A percentile compares a stretch with the other conserved stretches of the same genome.
Evolutionary conservation across 1,140 invertebrate species (phyloP).

Genomic region (Macrotrachela quadricornifera): DNA sequence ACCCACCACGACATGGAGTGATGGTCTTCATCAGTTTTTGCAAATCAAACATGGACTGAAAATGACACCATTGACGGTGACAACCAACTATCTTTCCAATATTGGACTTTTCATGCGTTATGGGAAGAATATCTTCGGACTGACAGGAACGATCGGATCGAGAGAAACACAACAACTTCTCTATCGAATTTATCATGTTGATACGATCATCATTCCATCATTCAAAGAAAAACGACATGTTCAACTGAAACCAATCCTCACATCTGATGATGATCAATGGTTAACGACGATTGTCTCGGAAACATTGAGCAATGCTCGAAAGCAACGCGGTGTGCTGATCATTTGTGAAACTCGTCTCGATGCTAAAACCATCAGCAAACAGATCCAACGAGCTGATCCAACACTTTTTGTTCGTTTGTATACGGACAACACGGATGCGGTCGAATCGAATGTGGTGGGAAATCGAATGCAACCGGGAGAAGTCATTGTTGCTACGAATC

Average conservation of each 20-base stretch:
- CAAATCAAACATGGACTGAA: no score
- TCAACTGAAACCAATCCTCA: background rate
- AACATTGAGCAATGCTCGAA: background rate
- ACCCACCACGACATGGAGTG: no score
- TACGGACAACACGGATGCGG: background rate
- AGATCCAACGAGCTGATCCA: background rate
- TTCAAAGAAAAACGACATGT: background rate
- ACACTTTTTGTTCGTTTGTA: background rate
- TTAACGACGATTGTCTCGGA: background rate
- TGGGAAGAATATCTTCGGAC: background rate
- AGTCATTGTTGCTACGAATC: no score
- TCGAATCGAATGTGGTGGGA: background rate
- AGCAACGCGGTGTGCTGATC: background rate
- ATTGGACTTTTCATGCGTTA: background rate
- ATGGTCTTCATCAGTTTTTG: no score
- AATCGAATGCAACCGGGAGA: no score
- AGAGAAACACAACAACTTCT: background rate
- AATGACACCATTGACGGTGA: no score
- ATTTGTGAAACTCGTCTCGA: background rate
- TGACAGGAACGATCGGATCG: background rate
- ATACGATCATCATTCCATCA: background rate
- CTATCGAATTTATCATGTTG: background rate
- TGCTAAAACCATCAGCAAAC: background rate
- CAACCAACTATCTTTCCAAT: background rate
- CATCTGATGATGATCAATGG: background rate